Evolutionary conservation across 2,888 invertebrate genomes (phyloP).

Genomic region (Hemaris fuciformis): DNA sequence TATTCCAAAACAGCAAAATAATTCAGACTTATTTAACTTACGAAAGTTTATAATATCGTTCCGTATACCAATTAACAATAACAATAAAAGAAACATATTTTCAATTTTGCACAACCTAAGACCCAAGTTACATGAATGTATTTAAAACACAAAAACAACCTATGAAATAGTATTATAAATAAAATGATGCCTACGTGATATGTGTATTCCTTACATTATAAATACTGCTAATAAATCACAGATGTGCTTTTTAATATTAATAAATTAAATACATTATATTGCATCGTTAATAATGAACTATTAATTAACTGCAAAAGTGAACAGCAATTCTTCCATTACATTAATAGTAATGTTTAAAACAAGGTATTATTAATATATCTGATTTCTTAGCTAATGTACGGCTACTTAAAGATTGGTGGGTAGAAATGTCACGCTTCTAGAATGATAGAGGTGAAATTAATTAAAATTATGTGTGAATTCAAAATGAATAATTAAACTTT

Average conservation of each 20-base stretch:
- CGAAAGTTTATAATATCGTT: background rate
- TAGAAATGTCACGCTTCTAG: background rate
- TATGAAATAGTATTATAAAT: background rate
- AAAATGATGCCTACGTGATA: background rate
- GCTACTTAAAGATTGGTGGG: background rate
- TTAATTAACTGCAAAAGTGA: background rate
- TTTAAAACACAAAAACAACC: background rate
- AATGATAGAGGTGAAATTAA: background rate
- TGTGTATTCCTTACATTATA: background rate
- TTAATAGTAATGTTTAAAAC: background rate
- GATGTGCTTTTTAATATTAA: conserved; percentile 26
- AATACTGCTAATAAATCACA: conserved; percentile 33
- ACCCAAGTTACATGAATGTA: background rate
- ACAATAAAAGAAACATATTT: too few species aligned
- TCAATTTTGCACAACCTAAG: background rate
- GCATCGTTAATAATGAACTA: background rate
- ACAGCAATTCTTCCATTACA: background rate
- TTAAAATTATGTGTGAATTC: background rate
- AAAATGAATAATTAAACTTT: background rate
- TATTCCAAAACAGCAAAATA: background rate
- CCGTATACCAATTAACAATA: background rate
- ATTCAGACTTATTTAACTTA: background rate
- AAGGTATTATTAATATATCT: background rate
- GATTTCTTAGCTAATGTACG: background rate
- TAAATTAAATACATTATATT: background rate